Base-by-base conservation (phyloP, 2,113 vertebrate species). In the Protomyctophum bolini region DNA sequence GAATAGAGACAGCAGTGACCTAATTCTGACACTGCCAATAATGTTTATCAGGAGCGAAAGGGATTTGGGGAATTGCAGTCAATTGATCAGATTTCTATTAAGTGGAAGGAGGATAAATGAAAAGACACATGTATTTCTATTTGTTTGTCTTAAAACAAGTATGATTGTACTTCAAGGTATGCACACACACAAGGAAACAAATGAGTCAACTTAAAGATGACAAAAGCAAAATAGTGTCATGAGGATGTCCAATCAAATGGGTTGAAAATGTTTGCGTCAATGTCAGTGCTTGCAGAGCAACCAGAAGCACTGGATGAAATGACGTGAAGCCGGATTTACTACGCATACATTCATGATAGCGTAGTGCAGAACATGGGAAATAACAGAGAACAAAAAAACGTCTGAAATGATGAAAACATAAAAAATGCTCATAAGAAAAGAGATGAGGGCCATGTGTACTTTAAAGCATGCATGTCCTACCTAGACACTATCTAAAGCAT, bases 21-120 rank as follows among this genome's bases (percentile, higher is more conserved):
- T 29, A 66, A 8, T 70, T 76, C 15, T 50, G 45, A 79, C 87
- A 86, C 88, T 81, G n/a, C n/a, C n/a, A n/a, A n/a, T n/a, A n/a
- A n/a, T n/a, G n/a, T n/a, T n/a, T n/a, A n/a, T n/a, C n/a, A 90
- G 87, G 68, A 7, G 67, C 62, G 49, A 68, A n/a, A 63, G 63
- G 60, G 15, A 54, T 28, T 6, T 50, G 49, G 33, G 58, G 57
- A 62, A 74, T 49, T 69, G 54, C 62, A 14, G 21, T 48, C 66
- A 10, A 3, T n/a, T 56, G 4, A 9, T 55, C 9, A 14, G 3
- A 59, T 21, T 14, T 73, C 55, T n/a, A 45, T 29, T 41, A 64
- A 50, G 66, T 12, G 11, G 48, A 68, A 28, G n/a, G 8, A n/a
- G 28, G 52, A 33, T 55, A 15, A 8, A 10, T n/a, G 12, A 10